Percentiles rank a stretch among this genome's conserved stretches.
Conservation (phyloP, 2,888 invertebrate species). For the Diogma glabrata region DNA sequence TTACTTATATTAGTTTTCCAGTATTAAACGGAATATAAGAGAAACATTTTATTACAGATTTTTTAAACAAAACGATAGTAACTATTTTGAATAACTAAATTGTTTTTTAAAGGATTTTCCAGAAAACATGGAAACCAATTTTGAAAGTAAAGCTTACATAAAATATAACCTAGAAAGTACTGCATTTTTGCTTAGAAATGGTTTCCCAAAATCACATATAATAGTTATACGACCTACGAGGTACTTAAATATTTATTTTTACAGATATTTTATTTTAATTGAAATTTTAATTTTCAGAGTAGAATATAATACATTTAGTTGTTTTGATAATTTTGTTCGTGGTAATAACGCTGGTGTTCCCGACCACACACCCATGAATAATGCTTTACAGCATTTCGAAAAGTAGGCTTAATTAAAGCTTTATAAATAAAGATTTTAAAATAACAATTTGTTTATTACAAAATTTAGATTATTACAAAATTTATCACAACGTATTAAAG, state of each 20-base stretch:
- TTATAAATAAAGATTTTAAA: constrained; percentile 25
- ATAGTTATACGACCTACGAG: constrained; percentile 62
- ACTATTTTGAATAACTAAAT: neutral
- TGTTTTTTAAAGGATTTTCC: constrained; percentile 57
- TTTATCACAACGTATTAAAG: constrained; percentile 43
- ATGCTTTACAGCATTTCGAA: constrained; percentile 61
- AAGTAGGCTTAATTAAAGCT: constrained; percentile 39
- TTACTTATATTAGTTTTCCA: too few species aligned
- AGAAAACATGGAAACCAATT: constrained; percentile 67
- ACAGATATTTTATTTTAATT: constrained; percentile 9
- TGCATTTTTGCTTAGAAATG: constrained; percentile 51
- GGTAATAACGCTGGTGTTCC: constrained; percentile 74
- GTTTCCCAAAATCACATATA: constrained; percentile 60
- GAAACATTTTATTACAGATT: too few species aligned
- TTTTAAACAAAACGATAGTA: too few species aligned
- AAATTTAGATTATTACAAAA: constrained; percentile 42
- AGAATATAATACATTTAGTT: constrained; percentile 73
- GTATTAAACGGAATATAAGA: too few species aligned
- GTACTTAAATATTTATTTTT: too few species aligned
- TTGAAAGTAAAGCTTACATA: constrained; percentile 61
- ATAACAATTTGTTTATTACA: constrained; percentile 15
- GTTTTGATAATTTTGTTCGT: constrained; percentile 80
- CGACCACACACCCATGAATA: constrained; percentile 59
- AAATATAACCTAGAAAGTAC: constrained; percentile 76
- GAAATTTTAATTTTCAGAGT: constrained; percentile 54